These are phyloP conservation scores for Pongo pygmaeus DNA, from an alignment of 2,113 vertebrate genomes.

Conservation along the genomic window DNA sequence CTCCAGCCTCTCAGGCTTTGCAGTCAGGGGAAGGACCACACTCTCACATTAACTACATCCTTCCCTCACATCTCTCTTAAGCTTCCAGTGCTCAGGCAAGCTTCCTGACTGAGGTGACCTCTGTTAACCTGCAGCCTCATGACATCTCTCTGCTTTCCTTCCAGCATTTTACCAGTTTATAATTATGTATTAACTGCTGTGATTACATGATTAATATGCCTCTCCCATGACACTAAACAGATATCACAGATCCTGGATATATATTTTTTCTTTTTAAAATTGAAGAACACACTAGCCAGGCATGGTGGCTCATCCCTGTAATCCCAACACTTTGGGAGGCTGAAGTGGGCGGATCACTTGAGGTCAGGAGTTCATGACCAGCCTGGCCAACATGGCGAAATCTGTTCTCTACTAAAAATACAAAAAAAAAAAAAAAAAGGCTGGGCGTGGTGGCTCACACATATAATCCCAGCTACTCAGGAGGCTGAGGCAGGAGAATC, in stretches of 20 bases:
- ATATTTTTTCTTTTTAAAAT: not conserved
- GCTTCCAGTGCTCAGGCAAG: not conserved
- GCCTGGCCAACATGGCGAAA: too few species aligned
- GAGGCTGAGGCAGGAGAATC: too few species aligned
- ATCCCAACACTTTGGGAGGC: too few species aligned
- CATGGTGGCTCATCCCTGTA: too few species aligned
- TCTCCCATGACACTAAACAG: not conserved
- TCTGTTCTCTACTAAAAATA: too few species aligned
- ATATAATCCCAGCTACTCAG: too few species aligned
- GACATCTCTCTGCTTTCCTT: not conserved
- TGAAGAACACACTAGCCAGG: not conserved
- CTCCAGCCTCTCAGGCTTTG: not conserved
- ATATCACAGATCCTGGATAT: not conserved
- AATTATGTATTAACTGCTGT: not conserved
- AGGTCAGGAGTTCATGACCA: too few species aligned
- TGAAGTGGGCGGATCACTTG: too few species aligned
- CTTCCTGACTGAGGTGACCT: fast-evolving
- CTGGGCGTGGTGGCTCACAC: too few species aligned
- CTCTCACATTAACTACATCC: not conserved
- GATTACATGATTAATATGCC: not conserved
- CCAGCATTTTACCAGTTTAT: not conserved
- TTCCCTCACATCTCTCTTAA: not conserved
- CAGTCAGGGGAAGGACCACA: not conserved
- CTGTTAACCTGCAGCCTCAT: not conserved
- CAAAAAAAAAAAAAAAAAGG: too few species aligned